Evolutionary conservation across 2,888 invertebrate species (phyloP).

Genomic region (Nysson spinosus): DNA sequence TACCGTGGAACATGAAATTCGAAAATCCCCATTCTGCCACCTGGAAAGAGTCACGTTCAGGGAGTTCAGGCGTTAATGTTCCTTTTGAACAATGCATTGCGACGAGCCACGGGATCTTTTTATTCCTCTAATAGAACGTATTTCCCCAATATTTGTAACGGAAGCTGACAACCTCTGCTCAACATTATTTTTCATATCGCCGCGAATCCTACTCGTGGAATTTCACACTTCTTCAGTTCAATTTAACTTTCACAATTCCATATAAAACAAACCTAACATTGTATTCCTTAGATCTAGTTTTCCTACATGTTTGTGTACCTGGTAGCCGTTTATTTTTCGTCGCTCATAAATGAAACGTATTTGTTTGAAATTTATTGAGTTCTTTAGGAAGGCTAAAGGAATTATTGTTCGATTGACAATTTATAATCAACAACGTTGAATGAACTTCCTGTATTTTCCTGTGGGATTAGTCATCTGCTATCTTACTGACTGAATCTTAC

Average conservation of each 20-base stretch:
- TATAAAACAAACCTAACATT: background rate
- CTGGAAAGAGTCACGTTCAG: constrained; percentile 39
- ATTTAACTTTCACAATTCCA: background rate
- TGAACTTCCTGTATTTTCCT: too few species aligned
- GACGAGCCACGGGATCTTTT: background rate
- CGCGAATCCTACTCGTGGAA: constrained; percentile 1
- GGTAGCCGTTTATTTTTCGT: too few species aligned
- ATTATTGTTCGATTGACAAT: too few species aligned
- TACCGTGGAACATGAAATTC: constrained; percentile 52
- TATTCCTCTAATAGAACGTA: constrained; percentile 15
- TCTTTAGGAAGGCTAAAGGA: too few species aligned
- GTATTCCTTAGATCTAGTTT: background rate
- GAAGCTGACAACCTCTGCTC: background rate
- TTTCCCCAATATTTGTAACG: constrained; percentile 25
- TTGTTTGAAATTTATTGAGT: too few species aligned
- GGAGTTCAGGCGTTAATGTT: constrained; percentile 1
- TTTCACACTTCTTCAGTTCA: constrained; percentile 5
- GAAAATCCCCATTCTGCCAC: constrained; percentile 48
- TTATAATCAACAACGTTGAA: too few species aligned
- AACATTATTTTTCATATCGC: background rate
- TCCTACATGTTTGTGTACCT: too few species aligned
- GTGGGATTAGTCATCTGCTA: too few species aligned
- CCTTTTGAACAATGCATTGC: background rate
- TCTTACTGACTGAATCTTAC: too few species aligned
- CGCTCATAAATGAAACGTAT: too few species aligned